Evolutionary conservation across 2,797 vertebrate species (phyloP), one percentile per base, ranked within the genome.

Genomic region (Scleropages formosus): DNA sequence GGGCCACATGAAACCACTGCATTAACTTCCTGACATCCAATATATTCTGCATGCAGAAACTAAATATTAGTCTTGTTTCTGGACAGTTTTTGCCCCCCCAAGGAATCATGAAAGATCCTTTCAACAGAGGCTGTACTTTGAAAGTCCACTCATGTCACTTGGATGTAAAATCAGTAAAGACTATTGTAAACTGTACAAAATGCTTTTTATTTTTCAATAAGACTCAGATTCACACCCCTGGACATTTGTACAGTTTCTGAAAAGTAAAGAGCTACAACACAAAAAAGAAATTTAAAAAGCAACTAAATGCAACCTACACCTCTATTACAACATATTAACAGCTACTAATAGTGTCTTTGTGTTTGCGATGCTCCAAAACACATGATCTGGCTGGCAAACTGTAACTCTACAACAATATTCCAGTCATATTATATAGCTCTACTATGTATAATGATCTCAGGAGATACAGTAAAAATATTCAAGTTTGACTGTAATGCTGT

Each of bases 401-500:
- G 85, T 81, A 83, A 79, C 84, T 84, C 72, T 77, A 66, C 31
- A 47, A 58, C 75, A 80, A 81, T 84, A 77, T 84, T 87, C 84
- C 85, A 89, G 87, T 86, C 88, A 85, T 78, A 87, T 86, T 88
- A 88, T 86, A 90, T 78, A 67, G 80, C 82, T 88, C 84, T 88
- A 87, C 83, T 74, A 78, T 87, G 39, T 87, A 78, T 84, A 81
- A 78, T 67, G 78, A 24, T 76, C 63, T 47, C 77, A 71, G 58
- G 79, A 81, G 79, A 78, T 84, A 80, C 81, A 13, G 67, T 65
- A 76, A 83, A 81, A 88, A 80, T 84, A 86, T 92, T 93, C 91
- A 91, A 93, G 94, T 93, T 86, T 89, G 84, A 86, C 86, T 72
- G 87, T 88, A 88, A 90, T 84, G 88, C 90, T 86, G 89, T 85